A percentile compares a stretch with the other conserved stretches of the same genome.
These are phyloP conservation scores for Neolamprologus sp. DNA, from an alignment of 2,113 vertebrate species.

Conservation along the genomic window DNA sequence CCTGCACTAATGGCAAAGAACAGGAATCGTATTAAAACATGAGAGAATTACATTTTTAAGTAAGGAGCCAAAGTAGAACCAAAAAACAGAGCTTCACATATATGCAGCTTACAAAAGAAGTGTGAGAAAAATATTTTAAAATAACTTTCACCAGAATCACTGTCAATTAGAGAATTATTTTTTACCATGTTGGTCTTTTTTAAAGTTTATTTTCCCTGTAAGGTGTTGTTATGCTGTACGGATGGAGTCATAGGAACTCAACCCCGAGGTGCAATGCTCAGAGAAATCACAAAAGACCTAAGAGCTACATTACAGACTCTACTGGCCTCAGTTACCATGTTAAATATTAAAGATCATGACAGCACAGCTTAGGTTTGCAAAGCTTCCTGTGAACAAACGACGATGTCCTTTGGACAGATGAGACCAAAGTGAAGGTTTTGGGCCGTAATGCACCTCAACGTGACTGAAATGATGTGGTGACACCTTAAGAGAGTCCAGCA, in stretches of 20 bases:
- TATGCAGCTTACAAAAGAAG: background rate
- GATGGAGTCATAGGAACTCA: background rate
- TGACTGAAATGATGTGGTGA: background rate
- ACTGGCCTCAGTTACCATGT: background rate
- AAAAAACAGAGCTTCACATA: background rate
- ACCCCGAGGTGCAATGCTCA: background rate
- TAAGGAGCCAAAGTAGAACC: background rate
- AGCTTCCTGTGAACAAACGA: background rate
- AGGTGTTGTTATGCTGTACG: background rate
- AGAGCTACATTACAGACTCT: background rate
- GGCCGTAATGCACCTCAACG: rapidly evolving
- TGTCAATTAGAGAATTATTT: background rate
- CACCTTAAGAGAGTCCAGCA: background rate
- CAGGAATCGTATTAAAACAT: background rate
- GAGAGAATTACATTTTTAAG: background rate
- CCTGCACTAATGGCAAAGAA: background rate
- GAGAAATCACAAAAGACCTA: background rate
- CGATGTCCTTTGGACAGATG: background rate
- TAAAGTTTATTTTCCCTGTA: background rate
- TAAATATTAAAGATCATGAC: background rate
- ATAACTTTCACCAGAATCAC: background rate
- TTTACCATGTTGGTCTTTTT: background rate
- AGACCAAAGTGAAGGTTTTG: background rate
- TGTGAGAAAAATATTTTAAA: background rate
- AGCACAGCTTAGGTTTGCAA: background rate